Evolutionary conservation across 2,888 invertebrate species (phyloP).

Genomic region (Agrotis ipsilon): DNA sequence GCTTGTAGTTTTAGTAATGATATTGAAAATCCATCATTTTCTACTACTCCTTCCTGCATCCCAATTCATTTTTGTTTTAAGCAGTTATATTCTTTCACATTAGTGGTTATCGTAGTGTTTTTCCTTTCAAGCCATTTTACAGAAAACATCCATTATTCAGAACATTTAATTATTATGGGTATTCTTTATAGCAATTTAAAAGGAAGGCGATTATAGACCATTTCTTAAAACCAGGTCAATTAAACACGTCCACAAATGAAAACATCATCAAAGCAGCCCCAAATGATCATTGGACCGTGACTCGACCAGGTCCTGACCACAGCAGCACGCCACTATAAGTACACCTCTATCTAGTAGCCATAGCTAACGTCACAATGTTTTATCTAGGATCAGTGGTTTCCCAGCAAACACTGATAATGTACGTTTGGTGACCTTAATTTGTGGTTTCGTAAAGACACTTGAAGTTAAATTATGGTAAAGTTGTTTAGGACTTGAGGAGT

Average conservation of each 20-base stretch:
- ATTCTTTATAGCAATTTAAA: too few species aligned
- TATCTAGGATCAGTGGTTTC: constrained; percentile 55
- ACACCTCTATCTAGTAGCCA: constrained; percentile 7
- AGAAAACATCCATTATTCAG: too few species aligned
- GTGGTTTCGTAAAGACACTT: constrained; percentile 44
- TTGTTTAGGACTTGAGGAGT: constrained; percentile 12
- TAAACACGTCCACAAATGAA: constrained; percentile 16
- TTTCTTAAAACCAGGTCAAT: background rate
- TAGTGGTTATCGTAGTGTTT: background rate
- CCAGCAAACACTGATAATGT: constrained; percentile 54
- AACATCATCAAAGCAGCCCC: constrained; percentile 23
- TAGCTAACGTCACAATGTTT: constrained; percentile 46
- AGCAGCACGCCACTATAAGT: constrained; percentile 33
- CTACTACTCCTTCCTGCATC: background rate
- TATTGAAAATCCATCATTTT: too few species aligned
- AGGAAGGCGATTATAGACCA: too few species aligned
- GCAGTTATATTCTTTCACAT: background rate
- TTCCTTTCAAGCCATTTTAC: background rate
- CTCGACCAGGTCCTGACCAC: constrained; percentile 37
- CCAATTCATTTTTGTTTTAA: background rate
- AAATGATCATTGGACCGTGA: constrained; percentile 26
- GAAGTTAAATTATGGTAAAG: constrained; percentile 1
- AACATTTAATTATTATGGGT: too few species aligned
- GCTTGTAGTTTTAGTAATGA: too few species aligned
- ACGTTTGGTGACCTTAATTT: constrained; percentile 58